These are phyloP conservation scores for Cassiopea xamachana DNA, from an alignment of 30 jellyfish, hydroid and myxozoan genomes.

Conservation along the genomic window DNA sequence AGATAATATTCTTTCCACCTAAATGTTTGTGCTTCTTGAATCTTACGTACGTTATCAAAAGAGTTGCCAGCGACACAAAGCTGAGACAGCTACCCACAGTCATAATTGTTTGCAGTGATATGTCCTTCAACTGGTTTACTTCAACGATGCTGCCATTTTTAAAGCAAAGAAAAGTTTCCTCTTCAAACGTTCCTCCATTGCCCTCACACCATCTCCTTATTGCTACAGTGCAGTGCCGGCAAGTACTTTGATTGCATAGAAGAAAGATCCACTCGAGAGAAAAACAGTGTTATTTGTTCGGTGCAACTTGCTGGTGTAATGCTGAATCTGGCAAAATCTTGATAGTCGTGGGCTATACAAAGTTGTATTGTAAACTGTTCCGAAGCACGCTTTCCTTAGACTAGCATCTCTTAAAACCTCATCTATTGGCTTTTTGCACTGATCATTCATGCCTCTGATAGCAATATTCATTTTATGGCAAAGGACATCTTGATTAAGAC, in stretches of 20 bases:
- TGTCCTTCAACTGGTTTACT: background rate
- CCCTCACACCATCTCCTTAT: constrained; percentile 14
- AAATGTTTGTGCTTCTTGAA: constrained; percentile 2
- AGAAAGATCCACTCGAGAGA: constrained; percentile 3
- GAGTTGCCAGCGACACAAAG: background rate
- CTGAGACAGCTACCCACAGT: constrained; percentile 35
- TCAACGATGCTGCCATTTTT: constrained; percentile 21
- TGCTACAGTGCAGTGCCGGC: constrained; percentile 42
- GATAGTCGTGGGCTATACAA: background rate
- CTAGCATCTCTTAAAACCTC: background rate
- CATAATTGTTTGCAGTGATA: background rate
- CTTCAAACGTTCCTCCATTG: constrained; percentile 47
- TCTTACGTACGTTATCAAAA: constrained; percentile 12
- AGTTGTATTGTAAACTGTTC: background rate
- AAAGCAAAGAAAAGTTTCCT: constrained; percentile 10
- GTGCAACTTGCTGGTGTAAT: background rate
- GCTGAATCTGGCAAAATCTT: background rate
- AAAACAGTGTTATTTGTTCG: background rate
- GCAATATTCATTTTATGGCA: constrained; percentile 2
- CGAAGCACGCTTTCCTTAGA: constrained; percentile 2
- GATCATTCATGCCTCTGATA: background rate
- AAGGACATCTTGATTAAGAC: background rate
- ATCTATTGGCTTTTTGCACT: background rate
- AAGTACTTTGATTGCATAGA: constrained; percentile 35
- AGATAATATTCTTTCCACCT: constrained; percentile 44